Base-by-base conservation (phyloP, 2,888 invertebrate genomes). In the Eupithecia tripunctaria region DNA sequence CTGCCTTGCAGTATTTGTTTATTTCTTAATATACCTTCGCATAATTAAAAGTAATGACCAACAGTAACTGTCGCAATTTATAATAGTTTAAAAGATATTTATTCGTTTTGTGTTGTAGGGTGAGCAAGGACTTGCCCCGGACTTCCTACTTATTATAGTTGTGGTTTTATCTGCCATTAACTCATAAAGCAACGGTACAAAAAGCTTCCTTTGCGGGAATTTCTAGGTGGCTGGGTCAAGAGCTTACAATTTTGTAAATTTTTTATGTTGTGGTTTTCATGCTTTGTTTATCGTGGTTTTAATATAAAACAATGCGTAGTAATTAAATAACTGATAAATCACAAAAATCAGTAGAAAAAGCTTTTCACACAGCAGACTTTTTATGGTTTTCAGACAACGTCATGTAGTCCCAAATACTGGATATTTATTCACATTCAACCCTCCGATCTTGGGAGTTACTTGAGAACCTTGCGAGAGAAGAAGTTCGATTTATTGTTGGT, bases 71-170 rank as follows among this genome's bases (percentile, higher is more conserved):
- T 63, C 43, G 38, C 68, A 68, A 62, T 68, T 67, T 73, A 64
- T 70, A 68, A 72, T 72, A 63, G 68, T 70, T 62, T 63, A 65
- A 51, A 38, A 60, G 12, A 67, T 73, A 75, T 74, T 75, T 59
- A 71, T 60, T 72, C 66, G 67, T 70, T 75, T 74, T 73, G 70
- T 71, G 74, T 71, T 73, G 62, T 76, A 38, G 69, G 71, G 71
- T 69, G 69, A 67, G 63, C 65, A 72, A 76, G 76, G 75, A 73
- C 71, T 41, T 67, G 75, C 68, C 65, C 68, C 75, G 75, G 77
- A 75, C 73, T 77, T 77, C 71, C 77, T 75, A 73, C 76, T 74
- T 75, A 74, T 74, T 74, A 72, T 75, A 67, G 74, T 71, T 70
- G 69, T 12, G 43, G 64, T 41, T 74, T 72, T 72, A 72, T 71